Conservation (phyloP, 2,888 invertebrate genomes). For the Meteorus colon region DNA sequence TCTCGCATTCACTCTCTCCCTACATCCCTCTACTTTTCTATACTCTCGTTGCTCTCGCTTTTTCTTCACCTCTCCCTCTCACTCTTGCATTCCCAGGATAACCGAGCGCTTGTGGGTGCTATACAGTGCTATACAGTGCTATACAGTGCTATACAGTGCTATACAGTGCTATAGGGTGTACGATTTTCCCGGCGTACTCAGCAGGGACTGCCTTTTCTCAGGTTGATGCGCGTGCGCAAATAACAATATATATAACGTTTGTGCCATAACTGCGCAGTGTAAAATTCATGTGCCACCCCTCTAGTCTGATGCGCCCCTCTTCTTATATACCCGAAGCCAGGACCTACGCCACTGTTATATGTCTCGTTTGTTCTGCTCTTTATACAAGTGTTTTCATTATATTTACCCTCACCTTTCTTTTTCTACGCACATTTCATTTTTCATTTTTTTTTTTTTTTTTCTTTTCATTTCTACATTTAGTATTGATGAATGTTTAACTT, state of each 20-base stretch:
- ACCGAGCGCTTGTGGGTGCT: constrained; percentile 1
- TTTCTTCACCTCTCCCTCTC: constrained; percentile 5
- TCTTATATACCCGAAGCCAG: constrained; percentile 29
- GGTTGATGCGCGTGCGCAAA: constrained; percentile 33
- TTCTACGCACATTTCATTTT: not conserved
- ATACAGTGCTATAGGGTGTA: not conserved
- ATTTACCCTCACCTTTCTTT: not conserved
- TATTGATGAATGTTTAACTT: not conserved
- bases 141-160: too few species aligned
- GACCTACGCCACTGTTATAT: constrained; percentile 48
- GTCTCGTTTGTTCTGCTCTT: constrained; percentile 16
- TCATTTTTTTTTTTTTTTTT: not conserved
- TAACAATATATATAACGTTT: not conserved
- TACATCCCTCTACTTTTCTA: not conserved
- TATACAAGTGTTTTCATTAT: not conserved
- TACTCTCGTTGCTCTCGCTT: constrained; percentile 4
- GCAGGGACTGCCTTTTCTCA: constrained; percentile 14
- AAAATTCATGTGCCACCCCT: not conserved
- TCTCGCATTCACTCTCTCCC: constrained; percentile 23
- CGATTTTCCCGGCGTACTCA: constrained; percentile 12
- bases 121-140: not conserved
- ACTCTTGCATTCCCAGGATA: constrained; percentile 32
- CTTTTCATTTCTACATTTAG: not conserved
- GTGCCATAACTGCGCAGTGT: constrained; percentile 14
- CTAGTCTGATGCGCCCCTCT: constrained; percentile 26